Conservation (phyloP, 2,888 invertebrate species). For the Spisula solida region DNA sequence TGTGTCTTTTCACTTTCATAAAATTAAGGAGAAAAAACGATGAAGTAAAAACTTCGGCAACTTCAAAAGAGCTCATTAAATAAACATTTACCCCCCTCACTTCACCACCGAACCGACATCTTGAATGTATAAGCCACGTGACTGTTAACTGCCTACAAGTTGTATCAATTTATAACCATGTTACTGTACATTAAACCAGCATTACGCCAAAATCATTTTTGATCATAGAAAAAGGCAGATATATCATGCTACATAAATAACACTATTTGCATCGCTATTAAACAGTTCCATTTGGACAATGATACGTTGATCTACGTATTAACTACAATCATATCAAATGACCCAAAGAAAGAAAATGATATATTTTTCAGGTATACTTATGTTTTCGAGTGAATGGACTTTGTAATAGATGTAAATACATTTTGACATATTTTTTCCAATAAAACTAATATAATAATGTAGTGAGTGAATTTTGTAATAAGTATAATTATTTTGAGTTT, state of each 20-base stretch:
- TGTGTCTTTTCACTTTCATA: conserved; percentile 16
- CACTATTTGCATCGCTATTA: no score
- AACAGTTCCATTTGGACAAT: no score
- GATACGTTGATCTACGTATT: no score
- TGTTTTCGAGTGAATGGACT: no score
- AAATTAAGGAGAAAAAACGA: neutral
- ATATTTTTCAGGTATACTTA: no score
- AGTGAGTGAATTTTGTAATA: no score
- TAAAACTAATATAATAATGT: no score
- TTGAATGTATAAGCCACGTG: neutral
- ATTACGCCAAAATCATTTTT: neutral
- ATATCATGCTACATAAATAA: neutral
- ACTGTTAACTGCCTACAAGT: neutral
- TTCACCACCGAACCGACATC: neutral
- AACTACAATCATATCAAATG: no score
- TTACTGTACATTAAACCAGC: neutral
- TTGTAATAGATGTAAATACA: no score
- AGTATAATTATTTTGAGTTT: no score
- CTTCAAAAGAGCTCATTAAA: conserved; percentile 14
- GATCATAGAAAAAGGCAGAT: neutral
- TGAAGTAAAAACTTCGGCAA: conserved; percentile 16
- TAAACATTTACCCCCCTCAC: conserved; percentile 14
- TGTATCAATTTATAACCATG: neutral
- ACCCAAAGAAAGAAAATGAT: no score
- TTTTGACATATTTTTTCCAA: no score